Conservation (phyloP, 2,888 invertebrate species). For the Drepanosiphum platanoidis region DNA sequence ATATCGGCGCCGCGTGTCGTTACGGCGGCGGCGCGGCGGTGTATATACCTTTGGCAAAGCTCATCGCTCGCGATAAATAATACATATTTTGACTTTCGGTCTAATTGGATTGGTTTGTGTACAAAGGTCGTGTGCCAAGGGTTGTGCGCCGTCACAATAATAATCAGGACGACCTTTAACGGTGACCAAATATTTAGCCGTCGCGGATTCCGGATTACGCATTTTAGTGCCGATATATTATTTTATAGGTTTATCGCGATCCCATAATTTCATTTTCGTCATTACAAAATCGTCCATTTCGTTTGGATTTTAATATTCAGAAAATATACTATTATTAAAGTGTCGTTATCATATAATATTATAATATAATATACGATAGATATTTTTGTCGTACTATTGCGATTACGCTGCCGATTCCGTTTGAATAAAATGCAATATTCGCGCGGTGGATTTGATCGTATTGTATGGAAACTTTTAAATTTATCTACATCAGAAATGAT, state of each 20-base stretch:
- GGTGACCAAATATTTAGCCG: slow-evolving; percentile 10
- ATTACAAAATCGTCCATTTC: too few relatives aligned
- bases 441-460: too few relatives aligned
- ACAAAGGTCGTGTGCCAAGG: slow-evolving; percentile 32
- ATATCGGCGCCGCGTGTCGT: background rate
- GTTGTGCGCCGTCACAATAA: slow-evolving; percentile 1
- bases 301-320: background rate
- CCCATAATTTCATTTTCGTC: background rate
- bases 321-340: too few relatives aligned
- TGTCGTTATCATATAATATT: too few relatives aligned
- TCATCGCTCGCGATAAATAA: slow-evolving; percentile 25
- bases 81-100: slow-evolving; percentile 19
- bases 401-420: too few relatives aligned
- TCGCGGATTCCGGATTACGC: background rate
- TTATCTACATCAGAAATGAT: background rate
- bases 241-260: background rate
- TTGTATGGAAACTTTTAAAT: background rate
- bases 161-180: slow-evolving; percentile 28
- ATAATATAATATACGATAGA: too few relatives aligned
- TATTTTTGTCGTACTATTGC: too few relatives aligned
- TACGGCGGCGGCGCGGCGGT: too few relatives aligned
- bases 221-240: background rate
- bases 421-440: too few relatives aligned
- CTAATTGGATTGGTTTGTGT: slow-evolving; percentile 40
- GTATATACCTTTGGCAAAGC: slow-evolving; percentile 21